Percentiles rank a stretch among this genome's conserved stretches.
These are phyloP conservation scores for Crypturellus undulatus DNA, from an alignment of 2,113 vertebrate species.

Conservation along the genomic window DNA sequence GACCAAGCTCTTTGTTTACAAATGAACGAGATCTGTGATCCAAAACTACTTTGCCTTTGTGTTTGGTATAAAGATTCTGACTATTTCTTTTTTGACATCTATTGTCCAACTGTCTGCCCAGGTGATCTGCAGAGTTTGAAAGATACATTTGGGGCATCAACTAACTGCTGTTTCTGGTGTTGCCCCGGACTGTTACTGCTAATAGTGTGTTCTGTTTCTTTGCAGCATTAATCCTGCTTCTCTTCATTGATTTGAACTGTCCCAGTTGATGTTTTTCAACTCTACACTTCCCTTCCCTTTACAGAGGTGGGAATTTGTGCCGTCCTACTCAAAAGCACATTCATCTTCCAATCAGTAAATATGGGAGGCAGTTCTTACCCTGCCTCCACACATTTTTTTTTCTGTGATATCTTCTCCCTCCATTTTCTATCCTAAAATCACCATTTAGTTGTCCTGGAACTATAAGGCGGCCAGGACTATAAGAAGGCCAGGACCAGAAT, in stretches of 20 bases:
- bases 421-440: neutral
- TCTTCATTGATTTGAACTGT: neutral
- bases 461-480: neutral
- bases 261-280: neutral
- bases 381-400: neutral
- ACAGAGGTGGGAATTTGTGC: neutral
- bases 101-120: neutral
- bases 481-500: neutral
- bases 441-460: neutral
- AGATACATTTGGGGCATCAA: neutral
- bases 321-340: accelerated
- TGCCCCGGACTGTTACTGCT: neutral
- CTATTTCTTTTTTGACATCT: neutral
- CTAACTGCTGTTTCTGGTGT: neutral
- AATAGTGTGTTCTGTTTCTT: neutral
- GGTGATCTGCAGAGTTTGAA: neutral
- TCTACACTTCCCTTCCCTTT: neutral
- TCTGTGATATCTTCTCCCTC: neutral
- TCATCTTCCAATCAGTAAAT: neutral
- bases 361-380: neutral
- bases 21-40: neutral
- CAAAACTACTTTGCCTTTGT: neutral
- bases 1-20: neutral
- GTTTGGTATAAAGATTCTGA: neutral
- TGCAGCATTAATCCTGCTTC: neutral